Evolutionary conservation across 92 coral and sea anemone genomes (phyloP).

Genomic region (Porites evermanni): DNA sequence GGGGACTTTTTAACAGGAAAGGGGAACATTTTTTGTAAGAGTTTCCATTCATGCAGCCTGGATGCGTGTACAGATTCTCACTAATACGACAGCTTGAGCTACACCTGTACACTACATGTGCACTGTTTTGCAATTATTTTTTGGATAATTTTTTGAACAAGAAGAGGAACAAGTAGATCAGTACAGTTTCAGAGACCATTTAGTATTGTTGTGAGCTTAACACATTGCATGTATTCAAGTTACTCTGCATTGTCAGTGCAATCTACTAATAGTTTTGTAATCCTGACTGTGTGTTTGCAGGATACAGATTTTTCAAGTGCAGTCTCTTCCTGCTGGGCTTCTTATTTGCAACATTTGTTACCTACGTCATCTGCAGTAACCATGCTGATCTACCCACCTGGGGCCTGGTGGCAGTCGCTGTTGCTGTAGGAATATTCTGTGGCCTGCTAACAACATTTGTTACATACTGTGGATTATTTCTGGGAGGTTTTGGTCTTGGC

Average conservation of each 20-base stretch:
- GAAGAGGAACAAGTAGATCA: no score
- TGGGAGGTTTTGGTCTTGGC: slow-evolving; percentile 92
- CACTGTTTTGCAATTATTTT: no score
- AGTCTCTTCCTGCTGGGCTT: slow-evolving; percentile 89
- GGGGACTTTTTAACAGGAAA: no score
- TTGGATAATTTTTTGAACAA: no score
- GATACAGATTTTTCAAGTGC: slow-evolving; percentile 88
- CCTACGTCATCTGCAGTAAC: slow-evolving; percentile 79
- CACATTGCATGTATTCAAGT: no score
- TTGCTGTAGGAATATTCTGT: slow-evolving; percentile 91
- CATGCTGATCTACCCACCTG: slow-evolving; percentile 82
- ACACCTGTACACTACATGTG: no score
- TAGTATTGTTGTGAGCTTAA: no score
- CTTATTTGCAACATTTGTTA: slow-evolving; percentile 88
- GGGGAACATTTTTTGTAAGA: no score
- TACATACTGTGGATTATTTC: slow-evolving; percentile 89
- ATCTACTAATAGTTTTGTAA: neutral
- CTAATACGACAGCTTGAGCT: no score
- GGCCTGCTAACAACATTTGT: slow-evolving; percentile 91
- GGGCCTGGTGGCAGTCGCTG: slow-evolving; percentile 88
- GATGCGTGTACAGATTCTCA: no score
- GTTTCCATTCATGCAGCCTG: no score
- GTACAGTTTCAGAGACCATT: no score
- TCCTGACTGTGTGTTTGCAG: slow-evolving; percentile 33
- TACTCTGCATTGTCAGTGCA: neutral